Evolutionary conservation across 2,888 invertebrate species (phyloP), one percentile per base, ranked within the genome.

Genomic region (Hypercompe scribonia): DNA sequence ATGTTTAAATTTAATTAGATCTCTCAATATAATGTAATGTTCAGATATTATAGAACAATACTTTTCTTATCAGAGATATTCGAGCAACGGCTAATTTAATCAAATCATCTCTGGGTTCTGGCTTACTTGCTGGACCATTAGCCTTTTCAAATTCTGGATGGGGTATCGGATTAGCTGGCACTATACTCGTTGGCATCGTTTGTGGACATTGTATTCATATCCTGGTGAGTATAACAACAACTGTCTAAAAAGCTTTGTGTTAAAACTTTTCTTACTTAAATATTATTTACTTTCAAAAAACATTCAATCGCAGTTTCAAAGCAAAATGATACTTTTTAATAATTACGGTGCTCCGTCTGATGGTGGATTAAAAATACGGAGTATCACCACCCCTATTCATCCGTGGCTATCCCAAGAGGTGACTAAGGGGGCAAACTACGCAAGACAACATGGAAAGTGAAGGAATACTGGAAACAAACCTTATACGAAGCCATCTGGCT

Each of bases 121-220:
- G 98, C 0, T 94, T 97, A 68, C 91, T 98, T 28, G 97, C 97
- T 0, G 97, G 97, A 87, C 97, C 97, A 0, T 90, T 96, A 42
- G 97, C 97, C 0, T 96, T 97, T 84, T 96, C 96, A 54, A 96
- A 97, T 87, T 96, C 97, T 69, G 98, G 97, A 75, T 95, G 97
- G 84, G 96, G 96, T 78, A 95, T 97, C 15, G 97, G 97, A 0
- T 90, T 97, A 24, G 86, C 96, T 36, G 97, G 97, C 0, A 95
- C 95, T 0, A 79, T 96, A 18, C 75, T 95, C 2, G 88, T 96
- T 1, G 96, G 95, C 4, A 74, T 94, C 3, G 88, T 96, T 67
- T 96, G 95, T 77, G 94, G 94, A 46, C 95, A 96, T 78, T 96
- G 96, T 75, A 93, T 95, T 63, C 94, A 96, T 74, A 95, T 95